Evolutionary conservation across 2,888 invertebrate genomes (phyloP), one percentile per base, ranked within the genome.

Genomic region (Euplagia quadripunctaria): DNA sequence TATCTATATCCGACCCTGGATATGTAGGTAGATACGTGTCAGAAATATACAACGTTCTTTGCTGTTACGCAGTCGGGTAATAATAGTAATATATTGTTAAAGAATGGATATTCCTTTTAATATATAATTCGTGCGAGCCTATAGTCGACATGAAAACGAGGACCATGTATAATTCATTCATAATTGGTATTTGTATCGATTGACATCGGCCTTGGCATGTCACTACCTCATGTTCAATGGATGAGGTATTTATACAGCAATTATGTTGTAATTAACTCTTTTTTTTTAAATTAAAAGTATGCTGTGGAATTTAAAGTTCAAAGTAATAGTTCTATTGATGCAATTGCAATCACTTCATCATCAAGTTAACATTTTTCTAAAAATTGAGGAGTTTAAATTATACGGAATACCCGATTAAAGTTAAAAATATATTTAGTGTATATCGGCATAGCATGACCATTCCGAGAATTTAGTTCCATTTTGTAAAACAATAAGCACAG

Each of bases 161-260:
- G 9, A 68, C 61, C 65, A 76, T 79, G 70, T 82, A 81, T 82
- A 75, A 81, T 81, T 79, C 61, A 81, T 67, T n/a, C 16, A 71
- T 68, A 79, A 64, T 79, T 79, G 74, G 58, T 70, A 70, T 71
- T 51, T 58, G 64, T 82, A 83, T 85, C 79, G 86, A 85, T 85
- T 81, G 64, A 9, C 16, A 20, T 31, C 49, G 70, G 64, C 81
- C 76, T 75, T 70, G 63, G 66, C 49, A 75, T 73, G 68, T 68
- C 75, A 76, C 69, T 73, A 74, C 52, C 70, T 41, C 9, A 51
- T 61, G 7, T 42, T 70, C 11, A n/a, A 17, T 52, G 55, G 67
- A n/a, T 70, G 71, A 64, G 14, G 49, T 16, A 20, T 14, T 20
- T 16, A 49, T 49, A 65, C 17, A 65, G 43, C 67, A 58, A 46